phyloP scores from a whole-genome alignment of 2,888 invertebrate genomes.

The Campopleginae sp. region DNA sequence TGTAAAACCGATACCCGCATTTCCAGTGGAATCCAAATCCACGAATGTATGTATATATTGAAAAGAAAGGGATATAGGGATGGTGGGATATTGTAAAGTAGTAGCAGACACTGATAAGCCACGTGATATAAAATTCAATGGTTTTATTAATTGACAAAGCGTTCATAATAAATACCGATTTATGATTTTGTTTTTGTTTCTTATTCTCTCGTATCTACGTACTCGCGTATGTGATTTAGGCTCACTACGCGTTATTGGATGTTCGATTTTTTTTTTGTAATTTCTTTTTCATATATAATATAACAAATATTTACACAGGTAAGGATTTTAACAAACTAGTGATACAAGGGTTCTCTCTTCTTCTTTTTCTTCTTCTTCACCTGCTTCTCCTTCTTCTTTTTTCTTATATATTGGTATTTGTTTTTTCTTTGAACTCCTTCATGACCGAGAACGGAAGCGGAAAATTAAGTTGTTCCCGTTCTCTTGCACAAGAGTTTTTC shows the following conservation, averaged over 20 bases:
- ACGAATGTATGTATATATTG: background rate
- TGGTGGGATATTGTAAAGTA: slow-evolving; percentile 31
- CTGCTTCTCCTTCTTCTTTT: slow-evolving; percentile 46
- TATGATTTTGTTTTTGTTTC: slow-evolving; percentile 71
- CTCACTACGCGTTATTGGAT: slow-evolving; percentile 61
- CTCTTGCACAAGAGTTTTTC: slow-evolving; percentile 49
- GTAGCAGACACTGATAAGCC: slow-evolving; percentile 16
- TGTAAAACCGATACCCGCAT: slow-evolving; percentile 16
- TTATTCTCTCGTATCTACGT: slow-evolving; percentile 65
- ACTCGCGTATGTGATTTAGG: slow-evolving; percentile 64
- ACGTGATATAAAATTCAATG: slow-evolving; percentile 80
- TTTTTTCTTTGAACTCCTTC: slow-evolving; percentile 49
- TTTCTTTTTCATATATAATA: slow-evolving; percentile 76
- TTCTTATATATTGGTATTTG: slow-evolving; percentile 12
- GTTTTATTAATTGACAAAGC: slow-evolving; percentile 84
- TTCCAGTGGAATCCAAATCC: background rate
- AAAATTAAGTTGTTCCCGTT: slow-evolving; percentile 67
- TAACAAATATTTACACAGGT: slow-evolving; percentile 84
- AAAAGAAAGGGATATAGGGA: background rate
- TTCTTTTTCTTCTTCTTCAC: slow-evolving; percentile 25
- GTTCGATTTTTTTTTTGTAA: slow-evolving; percentile 62
- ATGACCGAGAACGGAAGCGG: slow-evolving; percentile 61
- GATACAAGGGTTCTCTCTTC: slow-evolving; percentile 76
- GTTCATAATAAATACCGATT: slow-evolving; percentile 83
- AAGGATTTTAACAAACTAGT: slow-evolving; percentile 82